Evolutionary conservation across 2,888 invertebrate species (phyloP), one percentile per base, ranked within the genome.

Genomic region (Meloe dianella): DNA sequence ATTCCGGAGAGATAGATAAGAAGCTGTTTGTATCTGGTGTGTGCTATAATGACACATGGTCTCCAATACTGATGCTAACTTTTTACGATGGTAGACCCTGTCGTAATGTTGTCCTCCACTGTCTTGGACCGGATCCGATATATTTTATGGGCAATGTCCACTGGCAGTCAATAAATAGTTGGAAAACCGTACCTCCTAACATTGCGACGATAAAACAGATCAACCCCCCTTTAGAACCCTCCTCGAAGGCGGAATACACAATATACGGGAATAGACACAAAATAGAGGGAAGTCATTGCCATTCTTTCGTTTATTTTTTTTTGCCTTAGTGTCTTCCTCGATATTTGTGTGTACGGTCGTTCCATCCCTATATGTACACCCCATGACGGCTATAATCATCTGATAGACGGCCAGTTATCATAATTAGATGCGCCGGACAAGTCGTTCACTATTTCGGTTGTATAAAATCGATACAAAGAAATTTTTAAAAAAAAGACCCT

Each of bases 111-210:
- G 70, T 69, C 72, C 60, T 67, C 72, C 74, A 73, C 72, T 74
- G 69, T 76, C 75, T 79, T 78, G 75, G 77, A 75, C 80, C 80
- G 80, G 82, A 82, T 81, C 80, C 81, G 82, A 84, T 83, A 84
- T 84, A 83, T 84, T 83, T 83, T 84, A 84, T 83, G 81, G 82
- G 76, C 83, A 80, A 83, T 84, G 84, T 83, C 84, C 83, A 84
- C 77, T 78, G 77, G 80, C 79, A 80, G 84, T 84, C 83, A 83
- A 83, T 84, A 84, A 84, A 84, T 84, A 83, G 82, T 80, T 77
- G 78, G 76, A 77, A 78, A 77, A 75, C 75, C 73, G 75, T 74
- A 79, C 79, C 79, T 80, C 78, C 77, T 59, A 41, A 61, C 67
- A 57, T 74, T 74, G 72, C 75, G 73, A 74, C 78, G 78, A 77